These are phyloP conservation scores for Apotomis turbidana DNA, from an alignment of 2,888 invertebrate species.

Conservation along the genomic window DNA sequence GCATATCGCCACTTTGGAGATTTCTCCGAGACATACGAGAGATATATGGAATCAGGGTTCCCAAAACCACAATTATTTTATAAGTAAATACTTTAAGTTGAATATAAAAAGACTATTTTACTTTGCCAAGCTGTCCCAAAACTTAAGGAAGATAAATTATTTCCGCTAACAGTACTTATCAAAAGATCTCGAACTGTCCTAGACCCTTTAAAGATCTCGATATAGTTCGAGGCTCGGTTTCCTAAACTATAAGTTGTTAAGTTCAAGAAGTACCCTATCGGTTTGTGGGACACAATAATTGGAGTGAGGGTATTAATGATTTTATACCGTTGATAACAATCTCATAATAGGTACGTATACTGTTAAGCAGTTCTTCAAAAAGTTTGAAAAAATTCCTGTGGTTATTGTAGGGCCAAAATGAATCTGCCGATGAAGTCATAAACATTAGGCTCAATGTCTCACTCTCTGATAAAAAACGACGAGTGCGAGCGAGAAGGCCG, in stretches of 20 bases:
- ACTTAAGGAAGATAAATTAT: not conserved
- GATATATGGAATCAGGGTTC: too few species aligned
- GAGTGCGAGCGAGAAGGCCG: too few species aligned
- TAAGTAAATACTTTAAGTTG: too few species aligned
- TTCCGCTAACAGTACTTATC: conserved; percentile 25
- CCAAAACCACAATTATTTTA: too few species aligned
- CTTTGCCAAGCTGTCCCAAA: not conserved
- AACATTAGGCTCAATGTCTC: too few species aligned
- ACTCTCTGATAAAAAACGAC: too few species aligned
- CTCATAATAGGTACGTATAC: not conserved
- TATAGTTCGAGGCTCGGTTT: conserved; percentile 9
- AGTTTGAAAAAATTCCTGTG: not conserved
- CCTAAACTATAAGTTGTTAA: conserved; percentile 27
- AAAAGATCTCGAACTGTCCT: conserved; percentile 9
- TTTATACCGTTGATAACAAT: conserved; percentile 3
- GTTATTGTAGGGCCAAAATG: too few species aligned
- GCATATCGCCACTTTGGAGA: too few species aligned
- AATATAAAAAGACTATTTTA: too few species aligned
- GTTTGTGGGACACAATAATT: conserved; percentile 7
- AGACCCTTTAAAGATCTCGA: conserved; percentile 13
- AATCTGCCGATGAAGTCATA: too few species aligned
- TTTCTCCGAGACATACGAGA: too few species aligned
- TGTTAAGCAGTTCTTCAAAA: not conserved
- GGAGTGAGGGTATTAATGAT: conserved; percentile 8
- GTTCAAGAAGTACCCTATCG: conserved; percentile 25